A percentile compares a stretch with the other conserved stretches of the same genome.
phyloP scores from a whole-genome alignment of 2,113 vertebrate genomes.

The Anthoscopus minutus region DNA sequence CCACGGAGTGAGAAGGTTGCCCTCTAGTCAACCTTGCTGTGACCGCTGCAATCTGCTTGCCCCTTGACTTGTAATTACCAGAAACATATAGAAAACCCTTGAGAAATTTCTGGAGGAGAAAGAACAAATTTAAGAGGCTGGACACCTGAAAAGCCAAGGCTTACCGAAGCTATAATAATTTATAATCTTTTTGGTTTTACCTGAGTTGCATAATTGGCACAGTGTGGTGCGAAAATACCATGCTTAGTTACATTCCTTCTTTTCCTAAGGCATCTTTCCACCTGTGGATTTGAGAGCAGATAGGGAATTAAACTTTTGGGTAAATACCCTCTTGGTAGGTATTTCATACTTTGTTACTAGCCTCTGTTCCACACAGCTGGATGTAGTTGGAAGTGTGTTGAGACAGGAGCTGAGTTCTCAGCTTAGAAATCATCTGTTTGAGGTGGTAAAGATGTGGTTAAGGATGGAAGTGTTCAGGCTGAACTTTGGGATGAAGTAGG shows the following conservation, averaged over 20 bases:
- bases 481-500: not conserved
- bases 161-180: not conserved
- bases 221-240: not conserved
- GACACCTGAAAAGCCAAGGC: not conserved
- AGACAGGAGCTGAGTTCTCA: not conserved
- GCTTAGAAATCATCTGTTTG: not conserved
- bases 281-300: not conserved
- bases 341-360: not conserved
- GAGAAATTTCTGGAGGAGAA: not conserved
- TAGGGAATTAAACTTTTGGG: not conserved
- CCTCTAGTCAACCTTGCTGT: not conserved
- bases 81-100: not conserved
- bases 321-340: not conserved
- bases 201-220: not conserved
- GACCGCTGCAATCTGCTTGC: not conserved
- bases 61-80: not conserved
- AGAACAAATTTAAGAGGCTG: not conserved
- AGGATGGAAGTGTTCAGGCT: not conserved
- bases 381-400: not conserved
- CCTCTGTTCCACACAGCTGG: not conserved
- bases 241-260: not conserved
- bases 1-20: not conserved
- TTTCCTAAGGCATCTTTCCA: not conserved
- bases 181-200: not conserved
- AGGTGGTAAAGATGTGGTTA: not conserved